Conservation (phyloP, 2,888 invertebrate genomes). For the Drosophila koepferae region DNA sequence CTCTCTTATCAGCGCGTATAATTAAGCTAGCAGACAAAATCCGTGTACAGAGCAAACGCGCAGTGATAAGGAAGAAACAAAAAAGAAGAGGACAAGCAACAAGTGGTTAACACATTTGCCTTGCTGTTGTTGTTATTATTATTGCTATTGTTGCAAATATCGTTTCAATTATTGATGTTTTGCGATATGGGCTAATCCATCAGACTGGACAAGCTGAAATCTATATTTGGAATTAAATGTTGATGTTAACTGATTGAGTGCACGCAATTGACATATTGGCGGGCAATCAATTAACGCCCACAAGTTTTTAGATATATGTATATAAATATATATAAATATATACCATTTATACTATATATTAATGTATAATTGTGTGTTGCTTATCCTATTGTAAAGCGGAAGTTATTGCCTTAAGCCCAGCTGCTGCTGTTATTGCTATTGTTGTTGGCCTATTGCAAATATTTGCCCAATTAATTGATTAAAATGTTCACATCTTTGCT, state of each 20-base stretch:
- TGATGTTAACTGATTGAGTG: slow-evolving; percentile 47
- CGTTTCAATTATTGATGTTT: slow-evolving; percentile 17
- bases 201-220: slow-evolving; percentile 16
- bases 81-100: slow-evolving; percentile 36
- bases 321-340: background rate
- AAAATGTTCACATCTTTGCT: slow-evolving; percentile 37
- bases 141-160: slow-evolving; percentile 6
- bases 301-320: background rate
- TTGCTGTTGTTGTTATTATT: slow-evolving; percentile 11
- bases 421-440: background rate
- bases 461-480: slow-evolving; percentile 74
- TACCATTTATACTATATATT: background rate
- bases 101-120: slow-evolving; percentile 38
- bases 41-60: slow-evolving; percentile 30
- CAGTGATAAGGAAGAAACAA: slow-evolving; percentile 25
- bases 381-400: slow-evolving; percentile 24
- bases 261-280: slow-evolving; percentile 29
- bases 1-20: slow-evolving; percentile 38
- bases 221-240: slow-evolving; percentile 32
- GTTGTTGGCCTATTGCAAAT: slow-evolving; percentile 41
- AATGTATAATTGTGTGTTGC: background rate
- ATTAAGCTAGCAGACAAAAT: slow-evolving; percentile 49
- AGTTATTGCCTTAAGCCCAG: slow-evolving; percentile 6
- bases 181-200: slow-evolving; percentile 42
- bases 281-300: slow-evolving; percentile 47